These are phyloP conservation scores for Geococcyx californianus DNA, from an alignment of 2,113 vertebrate species.

Conservation along the genomic window DNA sequence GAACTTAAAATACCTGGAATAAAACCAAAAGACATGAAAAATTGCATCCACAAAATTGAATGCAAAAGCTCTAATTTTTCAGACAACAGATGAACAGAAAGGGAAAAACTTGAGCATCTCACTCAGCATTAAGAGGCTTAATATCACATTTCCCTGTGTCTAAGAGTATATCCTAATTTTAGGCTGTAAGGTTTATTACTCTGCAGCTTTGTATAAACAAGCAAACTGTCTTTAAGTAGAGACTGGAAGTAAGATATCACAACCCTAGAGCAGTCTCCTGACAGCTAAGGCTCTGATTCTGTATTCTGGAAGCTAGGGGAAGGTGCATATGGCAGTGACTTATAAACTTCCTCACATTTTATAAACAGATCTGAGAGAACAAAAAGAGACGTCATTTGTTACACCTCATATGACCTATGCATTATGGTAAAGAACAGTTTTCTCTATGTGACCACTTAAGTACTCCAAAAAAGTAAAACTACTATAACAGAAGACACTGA, in stretches of 20 bases:
- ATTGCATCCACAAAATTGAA: not conserved
- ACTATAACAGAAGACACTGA: not conserved
- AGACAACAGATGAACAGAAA: not conserved
- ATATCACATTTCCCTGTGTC: not conserved
- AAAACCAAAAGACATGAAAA: not conserved
- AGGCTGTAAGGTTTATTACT: not conserved
- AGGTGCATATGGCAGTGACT: not conserved
- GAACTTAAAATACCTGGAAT: not conserved
- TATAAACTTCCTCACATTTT: not conserved
- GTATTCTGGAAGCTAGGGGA: not conserved
- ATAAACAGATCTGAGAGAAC: not conserved
- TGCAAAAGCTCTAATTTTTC: not conserved
- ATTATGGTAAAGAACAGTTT: not conserved
- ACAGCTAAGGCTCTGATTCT: not conserved
- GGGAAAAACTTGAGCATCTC: not conserved
- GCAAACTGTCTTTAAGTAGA: not conserved
- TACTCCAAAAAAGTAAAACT: not conserved
- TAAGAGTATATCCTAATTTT: not conserved
- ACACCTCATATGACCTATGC: not conserved
- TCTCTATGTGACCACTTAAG: not conserved
- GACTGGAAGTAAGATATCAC: not conserved
- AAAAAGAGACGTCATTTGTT: not conserved
- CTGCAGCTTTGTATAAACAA: not conserved
- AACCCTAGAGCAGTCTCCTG: not conserved
- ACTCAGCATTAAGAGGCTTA: not conserved